Evolutionary conservation across 2,888 invertebrate species (phyloP), one percentile per base, ranked within the genome.

Genomic region (Amphiduros pacificus): DNA sequence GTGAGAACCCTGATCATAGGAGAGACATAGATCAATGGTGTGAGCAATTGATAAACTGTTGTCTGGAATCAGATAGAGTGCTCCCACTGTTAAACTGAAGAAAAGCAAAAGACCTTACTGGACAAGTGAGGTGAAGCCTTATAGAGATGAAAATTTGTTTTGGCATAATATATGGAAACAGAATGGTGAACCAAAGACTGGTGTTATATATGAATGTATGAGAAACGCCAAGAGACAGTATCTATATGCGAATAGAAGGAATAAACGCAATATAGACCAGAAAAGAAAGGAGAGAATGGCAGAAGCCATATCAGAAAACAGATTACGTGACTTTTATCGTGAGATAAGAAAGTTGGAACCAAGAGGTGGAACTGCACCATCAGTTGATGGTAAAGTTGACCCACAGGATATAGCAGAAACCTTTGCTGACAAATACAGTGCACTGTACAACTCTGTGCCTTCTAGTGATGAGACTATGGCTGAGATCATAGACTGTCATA

Each of bases 371-470:
- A 9, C 32, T 29, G 14, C n/a, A 17, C 28, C 31, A 11, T n/a
- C 14, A n/a, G 31, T 44, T 44, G 44, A 44, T 44, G 44, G n/a
- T 44, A 11, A 11, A 11, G 44, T 11, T 9, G 22, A 44, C 5
- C n/a, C 44, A 20, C 6, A 5, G 44, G 44, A 44, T 44, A 44
- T 44, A 20, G 44, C n/a, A 11, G 20, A 53, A 28, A 3, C n/a
- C 2, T 53, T 53, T 53, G 53, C 27, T 11, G 29, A 27, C 2
- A 53, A 53, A 17, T 53, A 31, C n/a, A 53, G 31, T 17, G 14
- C 3, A 22, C n/a, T 53, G 32, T 53, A 53, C 32, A 53, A 53
- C 22, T 28, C 28, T 28, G 53, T 53, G 6, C 53, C 53, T 2
- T 9, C 9, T 3, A 17, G 29, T 31, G 44, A 5, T 6, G n/a